Percentiles rank a stretch among this genome's conserved stretches.
Evolutionary conservation across 2,113 vertebrate species (phyloP).

Genomic region (Caracal caracal): DNA sequence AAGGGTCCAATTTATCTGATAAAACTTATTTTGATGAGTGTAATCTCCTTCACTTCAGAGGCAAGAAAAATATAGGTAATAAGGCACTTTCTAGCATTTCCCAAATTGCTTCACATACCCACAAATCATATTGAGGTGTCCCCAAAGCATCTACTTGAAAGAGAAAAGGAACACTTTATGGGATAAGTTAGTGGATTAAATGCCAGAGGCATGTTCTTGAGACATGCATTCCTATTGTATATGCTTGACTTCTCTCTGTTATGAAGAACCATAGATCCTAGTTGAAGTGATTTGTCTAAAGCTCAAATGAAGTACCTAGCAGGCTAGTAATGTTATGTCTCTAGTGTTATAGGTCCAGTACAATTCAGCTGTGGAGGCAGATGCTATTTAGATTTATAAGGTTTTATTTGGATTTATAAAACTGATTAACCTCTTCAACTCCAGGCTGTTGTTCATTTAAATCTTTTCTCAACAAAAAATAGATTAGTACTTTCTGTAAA

Average conservation of each 20-base stretch:
- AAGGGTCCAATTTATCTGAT: not conserved
- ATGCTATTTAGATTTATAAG: not conserved
- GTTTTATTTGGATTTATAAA: conserved; percentile 43
- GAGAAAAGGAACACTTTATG: not conserved
- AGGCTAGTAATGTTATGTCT: not conserved
- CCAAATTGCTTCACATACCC: not conserved
- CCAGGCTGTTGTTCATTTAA: not conserved
- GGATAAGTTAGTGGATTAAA: conserved; percentile 45
- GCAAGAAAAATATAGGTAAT: conserved; percentile 16
- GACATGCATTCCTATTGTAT: not conserved
- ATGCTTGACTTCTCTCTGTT: conserved; percentile 4
- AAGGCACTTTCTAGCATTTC: not conserved
- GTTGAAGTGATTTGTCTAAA: not conserved
- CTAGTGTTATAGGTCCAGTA: not conserved
- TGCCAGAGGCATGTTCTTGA: conserved; percentile 34
- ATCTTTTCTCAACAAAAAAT: conserved; percentile 20
- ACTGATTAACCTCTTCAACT: conserved; percentile 26
- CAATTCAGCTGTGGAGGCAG: not conserved
- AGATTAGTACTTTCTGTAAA: conserved; percentile 41
- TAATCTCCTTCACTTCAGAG: not conserved
- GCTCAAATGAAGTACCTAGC: not conserved
- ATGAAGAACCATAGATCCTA: not conserved
- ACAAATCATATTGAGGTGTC: conserved; percentile 44
- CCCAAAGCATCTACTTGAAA: conserved; percentile 27
- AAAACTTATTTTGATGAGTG: not conserved